Evolutionary conservation across 2,888 invertebrate genomes (phyloP), one percentile per base, ranked within the genome.

Genomic region (Eugnorisma glareosa): DNA sequence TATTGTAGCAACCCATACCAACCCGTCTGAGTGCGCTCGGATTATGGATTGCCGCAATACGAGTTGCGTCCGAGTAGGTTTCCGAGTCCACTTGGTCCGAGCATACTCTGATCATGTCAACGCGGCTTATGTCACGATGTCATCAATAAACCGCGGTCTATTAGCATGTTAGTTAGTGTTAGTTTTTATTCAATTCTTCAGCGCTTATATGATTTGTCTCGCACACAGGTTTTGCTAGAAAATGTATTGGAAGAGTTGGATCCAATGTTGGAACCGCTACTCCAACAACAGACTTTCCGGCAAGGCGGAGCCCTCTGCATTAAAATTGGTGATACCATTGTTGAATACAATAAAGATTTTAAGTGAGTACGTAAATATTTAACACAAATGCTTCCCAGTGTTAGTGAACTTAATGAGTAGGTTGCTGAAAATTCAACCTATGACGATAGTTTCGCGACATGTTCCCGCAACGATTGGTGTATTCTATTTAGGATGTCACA

Each of bases 241-340:
- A 99, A 99, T 92, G 98, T 99, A 31, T 98, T 98, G 0, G 99
- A 99, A 94, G 99, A 99, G 90, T 93, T 99, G 79, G 99, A 99
- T 94, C 99, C 99, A 1, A 97, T 99, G 91, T 95, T 99, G 73
- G 99, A 99, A 90, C 99, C 99, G 0, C 96, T 99, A 67, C 97
- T 99, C n/a, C 97, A 98, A 72, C 99, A 98, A 91, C 99, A 99
- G 93, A 98, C 98, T 0, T 99, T 99, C 93, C 98, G 98, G 92
- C 99, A 99, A 95, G 98, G 99, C 84, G 98, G 98, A 61, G 98
- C 98, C 0, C 93, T 98, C 84, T 98, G 99, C 94, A 98, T 99
- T 67, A 99, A 99, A 94, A 97, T 99, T 78, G 99, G 99, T 8
- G 99, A 99, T 90, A 97, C 98, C 15, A 97, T 99, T 35, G 98